A percentile compares a stretch with the other conserved stretches of the same genome.
These are phyloP conservation scores for Phymatocera aterrima DNA, from an alignment of 2,888 invertebrate genomes.

Conservation along the genomic window DNA sequence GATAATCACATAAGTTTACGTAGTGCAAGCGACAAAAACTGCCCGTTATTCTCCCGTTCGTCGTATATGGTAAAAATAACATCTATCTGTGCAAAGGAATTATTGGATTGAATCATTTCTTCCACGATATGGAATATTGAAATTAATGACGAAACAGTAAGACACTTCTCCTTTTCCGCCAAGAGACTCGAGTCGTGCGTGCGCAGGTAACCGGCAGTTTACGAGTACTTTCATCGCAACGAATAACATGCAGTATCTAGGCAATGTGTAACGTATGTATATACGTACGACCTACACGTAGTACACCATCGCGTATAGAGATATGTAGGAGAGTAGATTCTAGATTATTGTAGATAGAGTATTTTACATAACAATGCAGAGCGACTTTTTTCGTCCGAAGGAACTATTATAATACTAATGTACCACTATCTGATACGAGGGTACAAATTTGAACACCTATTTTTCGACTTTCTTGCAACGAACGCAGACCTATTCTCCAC, in stretches of 20 bases:
- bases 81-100: not conserved
- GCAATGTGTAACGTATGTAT: not conserved
- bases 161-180: not conserved
- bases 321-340: not conserved
- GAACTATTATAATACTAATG: too few species aligned
- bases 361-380: not conserved
- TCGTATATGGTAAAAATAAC: not conserved
- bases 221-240: slow-evolving; percentile 10
- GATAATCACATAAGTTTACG: too few species aligned
- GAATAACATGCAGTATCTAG: slow-evolving; percentile 14
- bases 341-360: not conserved
- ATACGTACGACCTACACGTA: not conserved
- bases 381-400: not conserved
- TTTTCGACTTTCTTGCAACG: too few species aligned
- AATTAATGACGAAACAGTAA: not conserved
- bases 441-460: too few species aligned
- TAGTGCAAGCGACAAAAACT: too few species aligned
- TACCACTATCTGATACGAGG: too few species aligned
- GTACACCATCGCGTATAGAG: not conserved
- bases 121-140: not conserved
- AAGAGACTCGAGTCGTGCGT: slow-evolving; percentile 1
- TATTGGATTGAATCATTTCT: not conserved
- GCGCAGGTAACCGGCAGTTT: not conserved
- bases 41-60: too few species aligned
- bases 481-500: too few species aligned